phyloP scores from a whole-genome alignment of 92 coral and sea anemone species.

The Parazoanthus atlanticus region DNA sequence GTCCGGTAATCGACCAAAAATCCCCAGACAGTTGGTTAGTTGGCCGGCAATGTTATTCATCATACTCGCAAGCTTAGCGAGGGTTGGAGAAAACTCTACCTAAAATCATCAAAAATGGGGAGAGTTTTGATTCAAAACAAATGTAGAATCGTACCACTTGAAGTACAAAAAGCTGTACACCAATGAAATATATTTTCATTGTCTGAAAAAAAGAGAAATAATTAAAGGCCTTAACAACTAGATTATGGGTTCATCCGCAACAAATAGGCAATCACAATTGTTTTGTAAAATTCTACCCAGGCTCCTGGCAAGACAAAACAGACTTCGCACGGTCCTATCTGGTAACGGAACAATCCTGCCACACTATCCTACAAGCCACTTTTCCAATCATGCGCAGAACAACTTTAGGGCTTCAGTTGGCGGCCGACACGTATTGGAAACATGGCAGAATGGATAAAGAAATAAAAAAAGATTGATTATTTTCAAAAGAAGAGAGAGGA shows the following conservation, averaged over 20 bases:
- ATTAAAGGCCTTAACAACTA: no score
- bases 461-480: no score
- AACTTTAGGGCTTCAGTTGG: no score
- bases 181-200: background rate
- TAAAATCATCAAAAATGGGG: slow-evolving; percentile 11
- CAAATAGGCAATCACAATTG: background rate
- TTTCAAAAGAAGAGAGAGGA: no score
- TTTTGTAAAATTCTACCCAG: background rate
- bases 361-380: no score
- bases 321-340: background rate
- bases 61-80: slow-evolving; percentile 95
- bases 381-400: no score
- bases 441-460: no score
- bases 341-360: background rate
- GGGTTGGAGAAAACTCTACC: slow-evolving; percentile 98
- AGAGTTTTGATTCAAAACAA: background rate
- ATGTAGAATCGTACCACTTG: background rate
- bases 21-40: slow-evolving; percentile 84
- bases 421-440: no score
- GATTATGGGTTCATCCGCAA: background rate
- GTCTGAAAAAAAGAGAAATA: background rate
- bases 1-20: slow-evolving; percentile 93
- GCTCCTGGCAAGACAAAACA: background rate
- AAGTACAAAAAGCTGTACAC: no score
- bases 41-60: slow-evolving; percentile 94